Evolutionary conservation across 2,888 invertebrate genomes (phyloP), one percentile per base, ranked within the genome.

Genomic region (Cryptocheilus praepositus): DNA sequence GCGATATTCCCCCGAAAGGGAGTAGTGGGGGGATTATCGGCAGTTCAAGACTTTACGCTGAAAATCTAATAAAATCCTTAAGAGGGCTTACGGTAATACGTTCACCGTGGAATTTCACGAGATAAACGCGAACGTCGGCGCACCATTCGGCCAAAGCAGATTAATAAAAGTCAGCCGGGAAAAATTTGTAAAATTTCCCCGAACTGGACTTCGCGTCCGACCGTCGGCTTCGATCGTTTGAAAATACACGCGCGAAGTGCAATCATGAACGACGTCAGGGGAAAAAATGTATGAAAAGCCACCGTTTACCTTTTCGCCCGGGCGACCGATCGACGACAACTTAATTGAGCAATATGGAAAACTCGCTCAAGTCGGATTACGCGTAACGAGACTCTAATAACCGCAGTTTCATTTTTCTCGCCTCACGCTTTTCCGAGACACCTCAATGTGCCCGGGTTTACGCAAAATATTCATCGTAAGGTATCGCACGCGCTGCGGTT

Each of bases 51-150:
- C 77, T 74, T 77, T 77, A 56, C 66, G 74, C 49, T 70, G 49
- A 55, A 74, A 77, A 77, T 77, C 77, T 77, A 77, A 77, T 77
- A 77, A 77, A 77, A 70, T 75, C 77, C 75, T 67, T 74, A 77
- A 77, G 75, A 75, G 75, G 77, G 68, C 70, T 77, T 73, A 77
- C 75, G 73, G 75, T 77, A 75, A 77, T 77, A 77, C 78, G 68
- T 65, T 67, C 67, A 70, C 75, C 75, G 75, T 67, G 71, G 67
- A 68, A 64, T 71, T 70, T 72, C 52, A 57, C 64, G 58, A 55
- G 66, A 71, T 77, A 70, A 77, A 55, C 61, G 56, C 18, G 62
- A 11, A 54, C 61, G 36, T 36, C 36, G 36, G 36, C 8, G 36
- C 36, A 11, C 36, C 36, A 36, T 36, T 36, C 36, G 36, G 36